A percentile compares a stretch with the other conserved stretches of the same genome.
phyloP scores from a whole-genome alignment of 2,113 vertebrate species.

The Corythoichthys intestinalis region DNA sequence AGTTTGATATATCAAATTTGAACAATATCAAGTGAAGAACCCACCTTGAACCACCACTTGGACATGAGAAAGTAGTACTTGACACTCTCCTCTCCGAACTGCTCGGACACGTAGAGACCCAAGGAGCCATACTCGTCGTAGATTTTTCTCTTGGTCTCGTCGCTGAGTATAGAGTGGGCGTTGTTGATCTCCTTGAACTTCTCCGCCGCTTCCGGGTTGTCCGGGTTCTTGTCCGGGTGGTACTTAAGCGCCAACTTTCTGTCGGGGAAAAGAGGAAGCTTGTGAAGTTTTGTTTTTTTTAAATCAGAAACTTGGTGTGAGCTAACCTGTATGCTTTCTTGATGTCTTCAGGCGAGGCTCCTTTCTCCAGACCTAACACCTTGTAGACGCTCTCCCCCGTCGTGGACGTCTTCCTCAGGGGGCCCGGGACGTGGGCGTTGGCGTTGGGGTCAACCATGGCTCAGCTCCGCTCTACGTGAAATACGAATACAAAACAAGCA shows the following conservation, averaged over 20 bases:
- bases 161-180: conserved; percentile 84
- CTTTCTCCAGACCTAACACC: conserved; percentile 84
- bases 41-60: conserved; percentile 95
- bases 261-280: conserved; percentile 5
- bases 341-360: conserved; percentile 82
- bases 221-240: conserved; percentile 95
- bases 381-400: conserved; percentile 82
- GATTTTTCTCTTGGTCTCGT: conserved; percentile 81
- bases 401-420: conserved; percentile 81
- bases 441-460: conserved; percentile 75
- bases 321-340: conserved; percentile 89
- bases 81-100: conserved; percentile 90
- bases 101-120: conserved; percentile 88
- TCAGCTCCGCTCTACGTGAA: conserved; percentile 52
- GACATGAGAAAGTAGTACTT: conserved; percentile 89
- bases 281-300: too few relatives aligned
- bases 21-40: not conserved
- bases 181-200: conserved; percentile 96
- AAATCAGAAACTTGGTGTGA: not conserved
- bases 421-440: conserved; percentile 66
- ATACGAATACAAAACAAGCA: not conserved
- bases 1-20: not conserved
- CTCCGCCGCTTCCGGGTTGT: conserved; percentile 82
- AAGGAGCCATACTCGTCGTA: conserved; percentile 91
- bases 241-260: conserved; percentile 88